A percentile compares a stretch with the other conserved stretches of the same genome.
phyloP scores from a whole-genome alignment of 2,888 invertebrate species.

The Lottia scabra region DNA sequence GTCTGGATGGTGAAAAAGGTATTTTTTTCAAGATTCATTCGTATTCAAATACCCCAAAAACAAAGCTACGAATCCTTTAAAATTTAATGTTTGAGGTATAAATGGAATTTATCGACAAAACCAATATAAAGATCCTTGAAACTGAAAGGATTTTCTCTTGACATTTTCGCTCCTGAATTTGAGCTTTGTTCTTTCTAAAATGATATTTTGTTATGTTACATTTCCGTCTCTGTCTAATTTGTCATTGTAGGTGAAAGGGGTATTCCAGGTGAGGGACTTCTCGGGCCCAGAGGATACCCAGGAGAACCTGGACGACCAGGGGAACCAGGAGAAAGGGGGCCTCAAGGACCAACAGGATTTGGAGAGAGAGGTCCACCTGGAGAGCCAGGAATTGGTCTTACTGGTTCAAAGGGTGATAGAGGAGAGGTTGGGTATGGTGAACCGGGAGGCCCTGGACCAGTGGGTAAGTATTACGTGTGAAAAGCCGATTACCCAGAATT shows the following conservation, averaged over 20 bases:
- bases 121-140: too few relatives aligned
- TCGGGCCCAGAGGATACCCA: not conserved
- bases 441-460: constrained; percentile 8
- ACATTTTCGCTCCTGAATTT: too few relatives aligned
- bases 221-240: too few relatives aligned
- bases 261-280: not conserved
- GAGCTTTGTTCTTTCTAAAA: too few relatives aligned
- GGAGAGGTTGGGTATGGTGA: constrained; percentile 22
- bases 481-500: not conserved
- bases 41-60: too few relatives aligned
- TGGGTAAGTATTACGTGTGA: constrained; percentile 37
- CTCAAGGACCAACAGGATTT: constrained; percentile 6
- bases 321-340: constrained; percentile 16
- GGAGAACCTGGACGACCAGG: constrained; percentile 20
- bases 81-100: too few relatives aligned
- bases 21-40: too few relatives aligned
- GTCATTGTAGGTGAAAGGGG: not conserved
- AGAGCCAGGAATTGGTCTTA: constrained; percentile 5
- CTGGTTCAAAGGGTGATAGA: constrained; percentile 11
- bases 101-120: too few relatives aligned
- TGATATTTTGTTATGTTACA: too few relatives aligned
- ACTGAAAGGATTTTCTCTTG: too few relatives aligned
- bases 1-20: not conserved
- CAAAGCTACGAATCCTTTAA: too few relatives aligned
- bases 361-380: not conserved